Percentiles rank a stretch among this genome's conserved stretches.
Conservation (phyloP, 2,797 vertebrate species). For the Melanotaenia trifasciata region DNA sequence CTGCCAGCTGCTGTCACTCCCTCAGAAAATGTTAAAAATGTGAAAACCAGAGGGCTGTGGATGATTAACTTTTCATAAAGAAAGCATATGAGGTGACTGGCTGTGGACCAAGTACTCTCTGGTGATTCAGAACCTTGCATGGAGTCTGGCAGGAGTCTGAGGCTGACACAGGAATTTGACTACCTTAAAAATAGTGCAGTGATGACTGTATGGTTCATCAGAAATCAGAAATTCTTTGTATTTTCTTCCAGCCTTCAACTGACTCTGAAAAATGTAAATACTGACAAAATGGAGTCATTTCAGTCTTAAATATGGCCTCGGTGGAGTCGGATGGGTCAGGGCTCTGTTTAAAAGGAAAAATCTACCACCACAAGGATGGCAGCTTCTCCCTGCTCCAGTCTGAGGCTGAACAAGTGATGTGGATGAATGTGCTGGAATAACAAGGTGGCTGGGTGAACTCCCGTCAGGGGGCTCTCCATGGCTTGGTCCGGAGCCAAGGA, state of each 20-base stretch:
- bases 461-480: slow-evolving; percentile 69
- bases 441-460: slow-evolving; percentile 73
- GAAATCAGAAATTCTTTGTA: slow-evolving; percentile 54
- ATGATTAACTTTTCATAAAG: slow-evolving; percentile 85
- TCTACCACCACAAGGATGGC: slow-evolving; percentile 27
- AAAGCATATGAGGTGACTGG: slow-evolving; percentile 83
- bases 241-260: slow-evolving; percentile 30
- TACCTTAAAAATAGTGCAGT: slow-evolving; percentile 69
- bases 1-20: slow-evolving; percentile 78
- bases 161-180: slow-evolving; percentile 69
- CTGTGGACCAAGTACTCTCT: slow-evolving; percentile 69
- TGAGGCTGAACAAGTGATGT: slow-evolving; percentile 66
- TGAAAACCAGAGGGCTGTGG: slow-evolving; percentile 77
- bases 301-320: slow-evolving; percentile 12
- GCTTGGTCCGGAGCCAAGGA: slow-evolving; percentile 66
- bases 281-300: slow-evolving; percentile 24
- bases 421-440: slow-evolving; percentile 79
- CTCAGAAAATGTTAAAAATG: slow-evolving; percentile 70
- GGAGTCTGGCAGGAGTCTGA: slow-evolving; percentile 69
- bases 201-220: slow-evolving; percentile 68
- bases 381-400: slow-evolving; percentile 35
- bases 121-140: slow-evolving; percentile 66
- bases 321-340: slow-evolving; percentile 7
- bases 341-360: slow-evolving; percentile 24
- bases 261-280: slow-evolving; percentile 41